phyloP scores from a whole-genome alignment of 1,140 invertebrate species.

The Anoplophora glabripennis region DNA sequence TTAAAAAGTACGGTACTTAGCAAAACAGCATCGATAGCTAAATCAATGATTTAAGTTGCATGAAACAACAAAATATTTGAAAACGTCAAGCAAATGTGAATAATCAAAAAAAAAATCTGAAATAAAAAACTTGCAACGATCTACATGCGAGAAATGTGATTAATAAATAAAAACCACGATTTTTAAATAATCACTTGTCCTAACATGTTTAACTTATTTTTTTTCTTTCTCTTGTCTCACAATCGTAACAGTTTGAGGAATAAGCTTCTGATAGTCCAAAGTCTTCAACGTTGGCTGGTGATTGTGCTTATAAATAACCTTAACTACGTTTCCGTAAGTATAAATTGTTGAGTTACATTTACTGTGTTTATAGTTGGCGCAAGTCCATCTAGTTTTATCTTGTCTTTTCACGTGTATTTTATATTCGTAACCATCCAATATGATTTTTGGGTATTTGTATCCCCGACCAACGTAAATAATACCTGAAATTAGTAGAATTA shows the following conservation, averaged over 20 bases:
- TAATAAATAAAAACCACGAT: too few species aligned
- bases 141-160: too few species aligned
- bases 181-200: too few species aligned
- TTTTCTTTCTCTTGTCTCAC: not conserved
- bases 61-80: too few species aligned
- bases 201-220: not conserved
- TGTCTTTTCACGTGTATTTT: slow-evolving; percentile 21
- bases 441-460: slow-evolving; percentile 27
- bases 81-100: too few species aligned
- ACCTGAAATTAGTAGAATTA: slow-evolving; percentile 3
- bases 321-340: slow-evolving; percentile 21
- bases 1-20: too few species aligned
- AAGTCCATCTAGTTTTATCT: slow-evolving; percentile 26
- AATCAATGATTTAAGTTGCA: too few species aligned
- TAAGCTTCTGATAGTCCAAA: not conserved
- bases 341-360: slow-evolving; percentile 21
- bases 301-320: slow-evolving; percentile 27
- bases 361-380: slow-evolving; percentile 17
- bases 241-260: slow-evolving; percentile 8
- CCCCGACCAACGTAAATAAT: slow-evolving; percentile 22
- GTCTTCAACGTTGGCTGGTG: slow-evolving; percentile 11
- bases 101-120: too few species aligned
- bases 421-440: slow-evolving; percentile 20
- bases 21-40: too few species aligned
- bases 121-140: too few species aligned